These are phyloP conservation scores for Brachyptera risi DNA, from an alignment of 2,888 invertebrate species.

Conservation along the genomic window DNA sequence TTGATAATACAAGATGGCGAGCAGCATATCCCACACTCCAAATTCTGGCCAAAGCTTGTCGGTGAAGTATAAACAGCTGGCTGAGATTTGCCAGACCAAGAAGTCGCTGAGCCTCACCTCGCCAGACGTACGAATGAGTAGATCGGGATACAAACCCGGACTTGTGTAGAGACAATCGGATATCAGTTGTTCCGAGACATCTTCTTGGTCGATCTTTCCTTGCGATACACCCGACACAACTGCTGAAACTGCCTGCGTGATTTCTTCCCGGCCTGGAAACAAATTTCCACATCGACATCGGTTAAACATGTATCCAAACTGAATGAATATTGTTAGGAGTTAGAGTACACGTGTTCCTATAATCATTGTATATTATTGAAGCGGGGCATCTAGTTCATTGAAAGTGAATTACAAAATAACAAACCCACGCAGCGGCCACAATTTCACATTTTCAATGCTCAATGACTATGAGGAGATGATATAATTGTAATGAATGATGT, in stretches of 20 bases:
- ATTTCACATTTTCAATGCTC: no score
- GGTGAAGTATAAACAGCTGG: constrained; percentile 80
- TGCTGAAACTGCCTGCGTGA: constrained; percentile 64
- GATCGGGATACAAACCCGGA: constrained; percentile 72
- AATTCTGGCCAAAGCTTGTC: constrained; percentile 96
- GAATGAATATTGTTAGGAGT: no score
- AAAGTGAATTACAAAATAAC: no score
- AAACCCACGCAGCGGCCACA: no score
- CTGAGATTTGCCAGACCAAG: constrained; percentile 59
- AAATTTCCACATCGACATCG: no score
- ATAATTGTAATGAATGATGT: no score
- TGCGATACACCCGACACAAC: constrained; percentile 64
- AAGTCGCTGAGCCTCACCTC: constrained; percentile 93
- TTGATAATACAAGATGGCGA: constrained; percentile 85
- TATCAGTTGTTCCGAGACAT: constrained; percentile 73
- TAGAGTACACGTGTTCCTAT: no score
- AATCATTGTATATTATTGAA: no score
- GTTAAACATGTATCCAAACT: no score
- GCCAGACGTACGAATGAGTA: constrained; percentile 92
- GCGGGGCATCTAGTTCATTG: no score
- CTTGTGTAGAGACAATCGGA: constrained; percentile 72
- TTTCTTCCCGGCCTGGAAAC: constrained; percentile 75
- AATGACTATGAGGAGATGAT: no score
- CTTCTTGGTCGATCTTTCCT: constrained; percentile 58
- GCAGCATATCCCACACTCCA: constrained; percentile 84